These are phyloP conservation scores for Sus cebifrons DNA, from an alignment of 2,797 vertebrate genomes.

Conservation along the genomic window DNA sequence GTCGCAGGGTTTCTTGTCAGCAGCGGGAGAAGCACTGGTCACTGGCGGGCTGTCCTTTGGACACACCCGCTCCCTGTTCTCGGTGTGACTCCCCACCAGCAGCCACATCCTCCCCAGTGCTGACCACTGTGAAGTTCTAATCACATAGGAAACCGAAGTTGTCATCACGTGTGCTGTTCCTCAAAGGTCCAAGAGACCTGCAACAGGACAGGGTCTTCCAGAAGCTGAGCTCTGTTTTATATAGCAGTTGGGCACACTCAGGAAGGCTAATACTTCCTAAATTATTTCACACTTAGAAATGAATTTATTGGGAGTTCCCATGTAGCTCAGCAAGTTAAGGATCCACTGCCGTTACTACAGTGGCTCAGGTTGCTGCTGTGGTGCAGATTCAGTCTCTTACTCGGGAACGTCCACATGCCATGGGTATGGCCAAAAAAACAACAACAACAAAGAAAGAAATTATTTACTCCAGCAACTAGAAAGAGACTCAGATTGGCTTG, in stretches of 20 bases:
- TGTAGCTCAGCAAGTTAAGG: too few relatives aligned
- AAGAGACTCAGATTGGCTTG: background rate
- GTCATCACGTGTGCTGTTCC: background rate
- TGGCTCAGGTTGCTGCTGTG: too few relatives aligned
- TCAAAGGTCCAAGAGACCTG: background rate
- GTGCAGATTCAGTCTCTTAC: too few relatives aligned
- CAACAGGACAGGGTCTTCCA: background rate
- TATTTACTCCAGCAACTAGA: background rate
- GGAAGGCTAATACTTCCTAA: background rate
- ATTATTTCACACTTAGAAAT: background rate
- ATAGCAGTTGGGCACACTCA: background rate
- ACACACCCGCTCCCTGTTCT: background rate
- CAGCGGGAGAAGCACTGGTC: background rate
- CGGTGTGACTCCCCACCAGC: background rate
- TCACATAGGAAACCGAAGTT: background rate
- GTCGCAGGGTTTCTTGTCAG: slow-evolving; percentile 33
- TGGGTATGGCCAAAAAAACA: too few relatives aligned
- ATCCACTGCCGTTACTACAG: too few relatives aligned
- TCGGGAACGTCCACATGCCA: too few relatives aligned
- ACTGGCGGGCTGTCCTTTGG: background rate
- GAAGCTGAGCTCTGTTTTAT: background rate
- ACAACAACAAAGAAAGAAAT: too few relatives aligned
- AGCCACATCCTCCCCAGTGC: too few relatives aligned
- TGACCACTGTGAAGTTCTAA: background rate
- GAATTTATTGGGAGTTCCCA: background rate